phyloP scores from a whole-genome alignment of 2,888 invertebrate species.

The Cosmopolites sordidus region DNA sequence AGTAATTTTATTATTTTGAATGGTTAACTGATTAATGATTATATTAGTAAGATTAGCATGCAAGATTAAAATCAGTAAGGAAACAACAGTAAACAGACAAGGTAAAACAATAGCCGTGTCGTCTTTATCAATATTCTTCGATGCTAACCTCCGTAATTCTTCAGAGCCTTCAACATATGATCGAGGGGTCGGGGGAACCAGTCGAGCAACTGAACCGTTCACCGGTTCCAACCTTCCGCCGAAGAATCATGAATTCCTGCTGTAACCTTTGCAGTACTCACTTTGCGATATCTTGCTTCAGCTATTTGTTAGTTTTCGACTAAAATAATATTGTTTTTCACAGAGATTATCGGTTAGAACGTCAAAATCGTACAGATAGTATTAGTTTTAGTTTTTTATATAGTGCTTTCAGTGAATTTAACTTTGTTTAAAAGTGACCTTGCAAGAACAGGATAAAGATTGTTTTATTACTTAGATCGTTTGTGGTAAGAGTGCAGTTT shows the following conservation, averaged over 20 bases:
- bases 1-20: too few relatives aligned
- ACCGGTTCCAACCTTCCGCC: conserved; percentile 23
- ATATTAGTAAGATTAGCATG: too few relatives aligned
- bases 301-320: background rate
- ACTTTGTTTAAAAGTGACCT: background rate
- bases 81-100: background rate
- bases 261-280: conserved; percentile 26
- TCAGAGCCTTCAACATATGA: conserved; percentile 26
- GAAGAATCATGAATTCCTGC: conserved; percentile 27
- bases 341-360: too few relatives aligned
- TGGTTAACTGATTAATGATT: too few relatives aligned
- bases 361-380: too few relatives aligned
- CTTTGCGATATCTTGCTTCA: conserved; percentile 14
- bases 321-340: too few relatives aligned
- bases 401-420: background rate
- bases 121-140: conserved; percentile 21
- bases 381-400: background rate
- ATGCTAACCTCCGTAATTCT: conserved; percentile 17
- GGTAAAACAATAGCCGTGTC: conserved; percentile 1
- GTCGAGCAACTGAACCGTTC: conserved; percentile 29
- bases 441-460: background rate
- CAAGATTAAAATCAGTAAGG: too few relatives aligned
- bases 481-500: background rate
- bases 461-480: background rate
- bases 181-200: conserved; percentile 20